Conservation (phyloP, 1,140 invertebrate genomes). For the Apis cerana region DNA sequence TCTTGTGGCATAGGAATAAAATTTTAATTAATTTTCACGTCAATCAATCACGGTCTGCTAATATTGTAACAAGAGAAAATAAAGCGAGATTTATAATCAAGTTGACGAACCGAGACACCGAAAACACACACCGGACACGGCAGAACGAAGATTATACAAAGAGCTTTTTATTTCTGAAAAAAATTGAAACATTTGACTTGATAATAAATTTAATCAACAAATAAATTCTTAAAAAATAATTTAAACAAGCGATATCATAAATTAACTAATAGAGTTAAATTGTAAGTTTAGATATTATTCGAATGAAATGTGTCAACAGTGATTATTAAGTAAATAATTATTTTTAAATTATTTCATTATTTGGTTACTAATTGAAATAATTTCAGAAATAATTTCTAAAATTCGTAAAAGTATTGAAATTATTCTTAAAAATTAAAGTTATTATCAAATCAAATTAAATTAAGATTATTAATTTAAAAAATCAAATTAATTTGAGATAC, state of each 20-base stretch:
- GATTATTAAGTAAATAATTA: no score
- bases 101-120: not conserved
- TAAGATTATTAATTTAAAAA: no score
- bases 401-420: no score
- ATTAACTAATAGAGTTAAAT: not conserved
- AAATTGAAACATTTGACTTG: not conserved
- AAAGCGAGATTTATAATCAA: slow-evolving; percentile 25
- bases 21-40: slow-evolving; percentile 30
- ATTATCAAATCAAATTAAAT: no score
- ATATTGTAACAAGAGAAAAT: slow-evolving; percentile 23
- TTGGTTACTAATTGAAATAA: no score
- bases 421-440: no score
- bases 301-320: no score
- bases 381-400: no score
- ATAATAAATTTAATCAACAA: not conserved
- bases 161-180: no score
- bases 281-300: not conserved
- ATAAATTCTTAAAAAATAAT: not conserved
- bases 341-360: no score
- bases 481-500: no score
- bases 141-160: not conserved
- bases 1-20: slow-evolving; percentile 17
- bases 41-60: slow-evolving; percentile 15
- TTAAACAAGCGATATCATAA: not conserved
- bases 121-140: not conserved